phyloP scores from a whole-genome alignment of 2,888 invertebrate species.

The Beris morrisii region DNA sequence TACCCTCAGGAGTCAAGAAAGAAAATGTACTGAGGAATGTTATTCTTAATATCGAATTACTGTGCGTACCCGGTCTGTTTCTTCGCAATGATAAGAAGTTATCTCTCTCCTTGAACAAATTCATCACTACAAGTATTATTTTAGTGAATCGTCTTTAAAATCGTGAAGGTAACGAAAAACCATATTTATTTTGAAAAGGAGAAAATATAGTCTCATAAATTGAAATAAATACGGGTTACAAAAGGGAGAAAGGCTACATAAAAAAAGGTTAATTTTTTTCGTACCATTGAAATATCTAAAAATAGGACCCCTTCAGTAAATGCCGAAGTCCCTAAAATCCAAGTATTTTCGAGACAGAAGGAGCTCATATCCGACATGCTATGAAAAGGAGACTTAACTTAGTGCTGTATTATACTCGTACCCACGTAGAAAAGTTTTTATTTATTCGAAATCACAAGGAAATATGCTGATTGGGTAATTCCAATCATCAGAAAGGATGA shows the following conservation, averaged over 20 bases:
- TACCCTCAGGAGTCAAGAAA: no score
- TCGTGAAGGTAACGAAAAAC: not conserved
- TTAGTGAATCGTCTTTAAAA: no score
- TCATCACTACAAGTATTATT: no score
- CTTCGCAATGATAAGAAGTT: no score
- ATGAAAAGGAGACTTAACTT: slow-evolving; percentile 8
- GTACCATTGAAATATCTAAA: slow-evolving; percentile 15
- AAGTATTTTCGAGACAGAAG: slow-evolving; percentile 1
- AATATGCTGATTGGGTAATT: slow-evolving; percentile 32
- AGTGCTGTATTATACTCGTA: not conserved
- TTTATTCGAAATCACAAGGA: slow-evolving; percentile 8
- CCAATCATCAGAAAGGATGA: slow-evolving; percentile 5
- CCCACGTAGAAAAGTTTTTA: not conserved
- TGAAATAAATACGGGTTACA: slow-evolving; percentile 15
- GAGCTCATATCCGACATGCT: not conserved
- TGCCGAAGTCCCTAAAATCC: slow-evolving; percentile 13
- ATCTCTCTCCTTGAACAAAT: no score
- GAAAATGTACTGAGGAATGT: no score
- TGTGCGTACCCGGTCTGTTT: no score
- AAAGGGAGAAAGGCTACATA: not conserved
- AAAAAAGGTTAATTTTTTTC: slow-evolving; percentile 29
- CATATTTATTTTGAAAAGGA: slow-evolving; percentile 4
- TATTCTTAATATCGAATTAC: no score
- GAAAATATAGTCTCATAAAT: slow-evolving; percentile 4
- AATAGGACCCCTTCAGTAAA: slow-evolving; percentile 8